Base-by-base conservation (phyloP, 2,888 invertebrate genomes). In the Heliconius hortense region DNA sequence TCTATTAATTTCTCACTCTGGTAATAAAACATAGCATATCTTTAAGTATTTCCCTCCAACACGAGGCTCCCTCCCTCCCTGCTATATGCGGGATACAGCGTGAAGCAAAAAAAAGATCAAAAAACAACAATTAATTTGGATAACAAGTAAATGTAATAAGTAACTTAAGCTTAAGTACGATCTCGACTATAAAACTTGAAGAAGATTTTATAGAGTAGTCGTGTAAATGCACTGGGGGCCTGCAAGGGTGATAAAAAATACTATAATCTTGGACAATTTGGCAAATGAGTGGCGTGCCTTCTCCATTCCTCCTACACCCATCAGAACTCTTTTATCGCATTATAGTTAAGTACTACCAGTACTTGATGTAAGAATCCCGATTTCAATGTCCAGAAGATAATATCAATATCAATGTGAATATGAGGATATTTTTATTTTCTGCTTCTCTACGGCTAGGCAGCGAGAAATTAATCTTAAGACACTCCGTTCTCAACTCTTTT, bases 241-340 rank as follows among this genome's bases (percentile, higher is more conserved):
- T 80, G 81, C 80, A 80, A 72, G 76, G 76, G 79, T 80, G 80
- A 82, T 85, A 84, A 85, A 86, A 85, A 86, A 86, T 82, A 86
- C 84, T 84, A 85, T 85, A 85, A 86, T 84, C 83, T 83, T 79
- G 77, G 84, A 85, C 86, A 86, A 89, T 90, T 90, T 89, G 87
- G 86, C 86, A 87, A 89, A 88, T 86, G 88, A 88, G 84, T 85
- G 84, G 60, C 60, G 72, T 79, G 76, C 76, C 70, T 73, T 76
- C 70, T 67, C 77, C 82, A 4, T 59, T 26, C 60, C 26, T 60
- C 77, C 82, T 81, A 82, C 81, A 75, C 82, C 83, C 83, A 84
- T 88, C 88, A 88, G 83, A 83, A 82, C 84, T 84, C 85, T 86
- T 86, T 88, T 89, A 89, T 88, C 86, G 84, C 87, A 88, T 90